A percentile compares a stretch with the other conserved stretches of the same genome.
Evolutionary conservation across 2,113 vertebrate species (phyloP).

Genomic region (Haliaeetus leucogaster): DNA sequence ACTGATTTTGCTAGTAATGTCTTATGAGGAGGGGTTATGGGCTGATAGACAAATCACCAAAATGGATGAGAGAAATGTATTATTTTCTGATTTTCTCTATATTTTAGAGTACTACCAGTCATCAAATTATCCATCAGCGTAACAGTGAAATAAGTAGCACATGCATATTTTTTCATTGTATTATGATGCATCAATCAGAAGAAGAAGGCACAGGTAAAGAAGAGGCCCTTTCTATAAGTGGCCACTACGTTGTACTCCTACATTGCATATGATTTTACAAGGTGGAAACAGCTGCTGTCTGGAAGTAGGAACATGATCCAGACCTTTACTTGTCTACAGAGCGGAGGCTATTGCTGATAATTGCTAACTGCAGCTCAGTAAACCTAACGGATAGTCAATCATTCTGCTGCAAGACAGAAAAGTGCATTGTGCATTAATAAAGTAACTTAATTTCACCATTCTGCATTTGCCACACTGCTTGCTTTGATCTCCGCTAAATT

Average conservation of each 20-base stretch:
- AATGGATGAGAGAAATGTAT: not conserved
- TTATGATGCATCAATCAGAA: not conserved
- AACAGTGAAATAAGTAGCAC: not conserved
- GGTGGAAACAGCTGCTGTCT: not conserved
- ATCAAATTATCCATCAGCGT: not conserved
- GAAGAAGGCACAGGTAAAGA: not conserved
- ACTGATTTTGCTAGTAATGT: not conserved
- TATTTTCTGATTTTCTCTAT: not conserved
- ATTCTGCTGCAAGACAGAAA: not conserved
- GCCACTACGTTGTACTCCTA: not conserved
- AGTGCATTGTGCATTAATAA: constrained; percentile 4
- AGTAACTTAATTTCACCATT: constrained; percentile 21
- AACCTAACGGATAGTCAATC: not conserved
- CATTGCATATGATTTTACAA: not conserved
- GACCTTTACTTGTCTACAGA: not conserved
- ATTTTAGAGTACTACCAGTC: not conserved
- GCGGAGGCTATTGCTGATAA: not conserved
- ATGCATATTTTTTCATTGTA: not conserved
- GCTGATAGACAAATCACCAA: not conserved
- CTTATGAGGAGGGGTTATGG: not conserved
- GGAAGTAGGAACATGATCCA: not conserved
- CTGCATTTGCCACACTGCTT: constrained; percentile 12
- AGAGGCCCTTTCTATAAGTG: not conserved
- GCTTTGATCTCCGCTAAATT: constrained; percentile 47
- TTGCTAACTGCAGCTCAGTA: not conserved